phyloP scores from a whole-genome alignment of 1,140 invertebrate genomes.

The Drosophila insularis region DNA sequence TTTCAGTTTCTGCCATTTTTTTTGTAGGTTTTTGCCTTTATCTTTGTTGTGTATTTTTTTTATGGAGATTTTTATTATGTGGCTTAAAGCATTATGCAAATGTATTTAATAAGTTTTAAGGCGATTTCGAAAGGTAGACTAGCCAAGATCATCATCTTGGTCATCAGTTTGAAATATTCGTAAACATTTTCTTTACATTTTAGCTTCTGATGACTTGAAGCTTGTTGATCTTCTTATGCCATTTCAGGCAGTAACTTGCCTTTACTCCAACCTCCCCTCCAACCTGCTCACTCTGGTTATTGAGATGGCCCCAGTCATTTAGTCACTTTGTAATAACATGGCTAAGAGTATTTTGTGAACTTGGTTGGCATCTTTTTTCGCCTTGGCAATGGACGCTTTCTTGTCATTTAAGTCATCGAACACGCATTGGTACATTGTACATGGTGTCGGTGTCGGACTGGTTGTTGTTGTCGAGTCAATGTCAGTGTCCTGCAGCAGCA shows the following conservation, averaged over 20 bases:
- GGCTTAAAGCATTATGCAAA: slow-evolving; percentile 61
- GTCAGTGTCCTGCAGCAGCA: slow-evolving; percentile 72
- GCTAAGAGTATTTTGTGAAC: slow-evolving; percentile 78
- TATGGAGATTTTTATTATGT: slow-evolving; percentile 28
- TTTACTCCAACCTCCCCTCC: neutral
- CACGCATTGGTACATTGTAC: slow-evolving; percentile 81
- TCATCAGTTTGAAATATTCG: slow-evolving; percentile 4
- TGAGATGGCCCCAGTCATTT: slow-evolving; percentile 51
- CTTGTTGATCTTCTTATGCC: slow-evolving; percentile 1
- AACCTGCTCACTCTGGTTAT: neutral
- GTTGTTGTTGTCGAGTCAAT: slow-evolving; percentile 46
- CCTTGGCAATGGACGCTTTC: slow-evolving; percentile 47
- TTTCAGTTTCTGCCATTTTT: slow-evolving; percentile 20
- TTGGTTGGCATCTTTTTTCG: slow-evolving; percentile 14
- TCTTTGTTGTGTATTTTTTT: slow-evolving; percentile 8
- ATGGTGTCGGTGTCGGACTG: slow-evolving; percentile 51
- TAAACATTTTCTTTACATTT: slow-evolving; percentile 18
- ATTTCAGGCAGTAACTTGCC: neutral
- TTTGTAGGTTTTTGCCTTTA: slow-evolving; percentile 4
- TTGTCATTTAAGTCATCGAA: slow-evolving; percentile 82
- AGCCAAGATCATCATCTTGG: slow-evolving; percentile 10
- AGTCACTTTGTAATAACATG: slow-evolving; percentile 75
- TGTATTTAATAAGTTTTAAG: slow-evolving; percentile 13
- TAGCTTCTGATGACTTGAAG: neutral
- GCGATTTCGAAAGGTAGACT: slow-evolving; percentile 8